Percentiles rank a stretch among this genome's conserved stretches.
Evolutionary conservation across 2,797 vertebrate species (phyloP).

Genomic region (Poeciliopsis presidionis): DNA sequence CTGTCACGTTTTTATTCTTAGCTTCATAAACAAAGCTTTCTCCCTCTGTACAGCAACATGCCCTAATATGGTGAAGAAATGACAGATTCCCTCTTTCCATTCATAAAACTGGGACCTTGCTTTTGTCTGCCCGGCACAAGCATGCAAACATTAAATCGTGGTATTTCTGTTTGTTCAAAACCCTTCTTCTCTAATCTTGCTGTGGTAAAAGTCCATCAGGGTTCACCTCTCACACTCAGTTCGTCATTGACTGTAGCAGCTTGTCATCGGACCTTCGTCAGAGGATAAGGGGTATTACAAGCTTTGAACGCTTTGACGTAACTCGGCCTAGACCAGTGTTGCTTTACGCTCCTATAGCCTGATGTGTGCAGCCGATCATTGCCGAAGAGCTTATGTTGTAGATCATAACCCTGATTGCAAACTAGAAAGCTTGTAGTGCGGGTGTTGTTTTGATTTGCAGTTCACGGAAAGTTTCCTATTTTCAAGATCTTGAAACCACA

Average conservation of each 20-base stretch:
- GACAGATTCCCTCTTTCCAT: conserved; percentile 78
- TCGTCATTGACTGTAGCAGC: conserved; percentile 80
- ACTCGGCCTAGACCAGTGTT: conserved; percentile 65
- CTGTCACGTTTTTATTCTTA: conserved; percentile 71
- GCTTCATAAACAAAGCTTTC: conserved; percentile 75
- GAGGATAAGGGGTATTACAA: conserved; percentile 85
- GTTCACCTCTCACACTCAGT: conserved; percentile 67
- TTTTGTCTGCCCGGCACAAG: conserved; percentile 43
- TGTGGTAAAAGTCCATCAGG: conserved; percentile 54
- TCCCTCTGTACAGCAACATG: conserved; percentile 67
- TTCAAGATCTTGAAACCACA: background rate
- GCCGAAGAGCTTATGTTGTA: conserved; percentile 42
- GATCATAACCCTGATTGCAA: conserved; percentile 36
- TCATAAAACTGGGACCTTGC: conserved; percentile 74
- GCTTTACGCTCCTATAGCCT: conserved; percentile 64
- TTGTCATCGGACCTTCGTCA: conserved; percentile 84
- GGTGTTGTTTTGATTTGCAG: background rate
- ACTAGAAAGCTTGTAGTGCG: conserved; percentile 12
- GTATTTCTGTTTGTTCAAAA: conserved; percentile 47
- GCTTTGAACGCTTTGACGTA: conserved; percentile 85
- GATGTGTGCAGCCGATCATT: conserved; percentile 63
- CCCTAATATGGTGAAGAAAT: conserved; percentile 83
- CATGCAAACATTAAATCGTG: conserved; percentile 16
- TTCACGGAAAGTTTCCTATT: background rate
- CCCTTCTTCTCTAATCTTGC: conserved; percentile 57